Percentiles rank a stretch among this genome's conserved stretches.
Evolutionary conservation across 1,140 invertebrate genomes (phyloP).

Genomic region (Drosophila neocordata): DNA sequence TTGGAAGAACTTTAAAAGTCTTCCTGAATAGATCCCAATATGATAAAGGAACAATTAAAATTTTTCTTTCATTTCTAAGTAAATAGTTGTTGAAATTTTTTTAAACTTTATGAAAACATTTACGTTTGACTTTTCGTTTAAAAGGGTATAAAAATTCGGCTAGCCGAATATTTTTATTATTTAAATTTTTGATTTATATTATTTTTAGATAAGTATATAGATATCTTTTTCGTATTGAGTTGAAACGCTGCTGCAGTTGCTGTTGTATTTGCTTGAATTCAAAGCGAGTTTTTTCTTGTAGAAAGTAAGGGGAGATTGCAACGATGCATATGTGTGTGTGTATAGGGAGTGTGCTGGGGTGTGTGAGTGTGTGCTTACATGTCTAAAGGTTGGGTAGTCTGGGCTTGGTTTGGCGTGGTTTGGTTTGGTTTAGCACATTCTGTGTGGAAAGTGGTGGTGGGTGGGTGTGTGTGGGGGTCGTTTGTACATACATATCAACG

Average conservation of each 20-base stretch:
- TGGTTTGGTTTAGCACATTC: not conserved
- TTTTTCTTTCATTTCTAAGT: too few species aligned
- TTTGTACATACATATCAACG: slow-evolving; percentile 35
- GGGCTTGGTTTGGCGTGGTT: not conserved
- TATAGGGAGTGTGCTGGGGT: slow-evolving; percentile 10
- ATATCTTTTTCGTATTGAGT: slow-evolving; percentile 24
- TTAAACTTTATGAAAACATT: too few species aligned
- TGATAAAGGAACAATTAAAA: too few species aligned
- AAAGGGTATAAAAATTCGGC: not conserved
- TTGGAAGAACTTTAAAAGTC: too few species aligned
- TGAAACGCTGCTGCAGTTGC: slow-evolving; percentile 25
- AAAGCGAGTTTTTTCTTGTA: slow-evolving; percentile 31
- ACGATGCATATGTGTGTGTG: slow-evolving; percentile 10
- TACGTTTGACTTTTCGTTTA: not conserved
- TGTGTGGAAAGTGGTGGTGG: slow-evolving; percentile 8
- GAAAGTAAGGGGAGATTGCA: not conserved
- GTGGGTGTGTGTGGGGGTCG: not conserved
- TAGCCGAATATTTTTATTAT: not conserved
- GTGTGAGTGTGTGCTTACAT: slow-evolving; percentile 49
- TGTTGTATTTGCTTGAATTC: slow-evolving; percentile 44
- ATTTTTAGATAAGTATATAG: not conserved
- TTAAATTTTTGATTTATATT: slow-evolving; percentile 30
- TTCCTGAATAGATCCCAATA: too few species aligned
- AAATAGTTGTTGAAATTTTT: too few species aligned
- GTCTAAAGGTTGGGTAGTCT: slow-evolving; percentile 44